Conservation (phyloP, 1,140 invertebrate species). For the Gryon sp. region DNA sequence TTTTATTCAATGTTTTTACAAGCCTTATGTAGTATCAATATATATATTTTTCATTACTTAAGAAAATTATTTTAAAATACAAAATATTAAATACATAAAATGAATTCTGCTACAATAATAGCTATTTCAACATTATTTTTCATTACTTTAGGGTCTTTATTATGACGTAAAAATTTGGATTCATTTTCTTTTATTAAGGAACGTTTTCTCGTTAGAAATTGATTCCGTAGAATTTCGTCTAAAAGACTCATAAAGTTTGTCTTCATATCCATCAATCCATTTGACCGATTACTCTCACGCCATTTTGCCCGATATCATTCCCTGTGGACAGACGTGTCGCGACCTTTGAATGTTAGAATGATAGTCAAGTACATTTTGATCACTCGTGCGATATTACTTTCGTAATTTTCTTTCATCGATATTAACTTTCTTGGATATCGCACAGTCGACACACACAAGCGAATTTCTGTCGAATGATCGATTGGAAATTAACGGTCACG, state of each 20-base stretch:
- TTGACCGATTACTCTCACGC: slow-evolving; percentile 55
- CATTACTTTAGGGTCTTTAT: too few species aligned
- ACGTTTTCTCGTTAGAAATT: background rate
- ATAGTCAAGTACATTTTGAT: slow-evolving; percentile 44
- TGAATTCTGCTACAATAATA: too few species aligned
- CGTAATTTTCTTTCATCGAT: slow-evolving; percentile 62
- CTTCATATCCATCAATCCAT: slow-evolving; percentile 58
- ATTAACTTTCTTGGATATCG: slow-evolving; percentile 55
- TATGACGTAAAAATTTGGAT: background rate
- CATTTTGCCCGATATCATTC: slow-evolving; percentile 24
- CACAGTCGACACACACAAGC: background rate
- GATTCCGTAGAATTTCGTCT: background rate
- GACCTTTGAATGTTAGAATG: slow-evolving; percentile 16
- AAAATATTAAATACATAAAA: too few species aligned
- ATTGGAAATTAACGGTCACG: slow-evolving; percentile 40
- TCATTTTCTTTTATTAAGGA: background rate
- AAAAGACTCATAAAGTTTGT: slow-evolving; percentile 34
- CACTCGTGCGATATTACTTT: slow-evolving; percentile 60
- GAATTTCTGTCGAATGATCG: slow-evolving; percentile 33
- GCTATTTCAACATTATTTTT: too few species aligned
- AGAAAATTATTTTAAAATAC: too few species aligned
- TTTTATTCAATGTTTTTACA: too few species aligned
- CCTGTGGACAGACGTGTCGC: slow-evolving; percentile 14
- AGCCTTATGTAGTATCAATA: too few species aligned
- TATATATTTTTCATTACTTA: too few species aligned